Conservation (phyloP, 2,888 invertebrate genomes). For the Monopis laevigella region DNA sequence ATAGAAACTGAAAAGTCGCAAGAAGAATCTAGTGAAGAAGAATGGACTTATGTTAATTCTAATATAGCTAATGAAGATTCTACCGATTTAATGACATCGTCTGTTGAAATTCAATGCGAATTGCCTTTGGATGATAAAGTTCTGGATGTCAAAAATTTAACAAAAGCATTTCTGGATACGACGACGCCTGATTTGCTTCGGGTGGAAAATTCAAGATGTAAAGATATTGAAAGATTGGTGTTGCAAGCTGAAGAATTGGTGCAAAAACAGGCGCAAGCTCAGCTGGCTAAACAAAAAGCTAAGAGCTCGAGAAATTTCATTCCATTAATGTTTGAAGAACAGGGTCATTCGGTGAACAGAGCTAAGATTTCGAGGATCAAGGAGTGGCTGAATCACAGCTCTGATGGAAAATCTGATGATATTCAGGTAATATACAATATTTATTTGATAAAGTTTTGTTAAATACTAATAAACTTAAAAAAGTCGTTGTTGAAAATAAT, state of each 20-base stretch:
- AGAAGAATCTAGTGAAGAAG: slow-evolving; percentile 59
- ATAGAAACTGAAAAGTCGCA: slow-evolving; percentile 55
- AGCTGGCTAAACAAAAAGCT: slow-evolving; percentile 51
- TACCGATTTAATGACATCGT: slow-evolving; percentile 61
- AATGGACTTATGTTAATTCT: slow-evolving; percentile 74
- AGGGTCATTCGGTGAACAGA: slow-evolving; percentile 51
- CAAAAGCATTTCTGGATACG: slow-evolving; percentile 42
- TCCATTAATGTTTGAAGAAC: slow-evolving; percentile 62
- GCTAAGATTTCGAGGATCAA: slow-evolving; percentile 75
- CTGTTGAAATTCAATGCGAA: slow-evolving; percentile 58
- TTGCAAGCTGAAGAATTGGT: slow-evolving; percentile 85
- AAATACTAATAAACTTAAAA: not conserved
- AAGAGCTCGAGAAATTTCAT: slow-evolving; percentile 57
- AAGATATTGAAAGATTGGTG: slow-evolving; percentile 78
- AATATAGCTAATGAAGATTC: slow-evolving; percentile 55
- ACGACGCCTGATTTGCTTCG: slow-evolving; percentile 56
- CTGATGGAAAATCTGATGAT: slow-evolving; percentile 45
- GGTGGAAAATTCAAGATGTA: slow-evolving; percentile 58
- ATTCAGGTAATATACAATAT: slow-evolving; percentile 41
- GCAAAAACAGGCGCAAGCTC: slow-evolving; percentile 57
- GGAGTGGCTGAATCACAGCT: slow-evolving; percentile 73
- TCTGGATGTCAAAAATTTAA: slow-evolving; percentile 23
- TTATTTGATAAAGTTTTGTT: no score
- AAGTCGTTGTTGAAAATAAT: no score
- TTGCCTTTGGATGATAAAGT: slow-evolving; percentile 41